Evolutionary conservation across 1,140 invertebrate genomes (phyloP).

Genomic region (Battus philenor): DNA sequence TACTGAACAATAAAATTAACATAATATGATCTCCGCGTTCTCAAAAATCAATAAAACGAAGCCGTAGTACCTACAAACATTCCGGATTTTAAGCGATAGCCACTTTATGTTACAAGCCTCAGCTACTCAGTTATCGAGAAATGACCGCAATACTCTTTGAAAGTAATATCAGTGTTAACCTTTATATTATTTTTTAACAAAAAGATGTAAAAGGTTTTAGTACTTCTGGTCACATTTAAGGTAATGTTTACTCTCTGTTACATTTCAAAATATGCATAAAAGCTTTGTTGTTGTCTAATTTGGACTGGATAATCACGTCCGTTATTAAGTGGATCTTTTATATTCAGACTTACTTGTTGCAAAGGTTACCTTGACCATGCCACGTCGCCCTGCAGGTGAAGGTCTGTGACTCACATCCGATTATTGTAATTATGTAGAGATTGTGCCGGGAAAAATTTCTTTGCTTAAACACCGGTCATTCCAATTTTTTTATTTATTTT

Average conservation of each 20-base stretch:
- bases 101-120: too few species aligned
- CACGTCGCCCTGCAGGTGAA: constrained; percentile 4
- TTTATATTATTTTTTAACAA: too few species aligned
- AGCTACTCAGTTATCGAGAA: too few species aligned
- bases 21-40: too few species aligned
- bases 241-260: constrained; percentile 1
- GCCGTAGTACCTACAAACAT: too few species aligned
- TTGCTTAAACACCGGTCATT: neutral
- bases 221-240: neutral
- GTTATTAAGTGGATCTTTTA: constrained; percentile 10
- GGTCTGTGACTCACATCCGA: constrained; percentile 12
- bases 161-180: too few species aligned
- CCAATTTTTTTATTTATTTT: too few species aligned
- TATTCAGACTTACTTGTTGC: neutral
- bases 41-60: too few species aligned
- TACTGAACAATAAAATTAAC: too few species aligned
- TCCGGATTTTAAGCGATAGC: too few species aligned
- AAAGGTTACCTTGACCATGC: constrained; percentile 14
- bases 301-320: constrained; percentile 1
- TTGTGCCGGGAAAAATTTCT: constrained; percentile 7
- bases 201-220: neutral
- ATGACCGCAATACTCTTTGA: too few species aligned
- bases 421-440: constrained; percentile 16
- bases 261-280: neutral
- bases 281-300: constrained; percentile 5